Percentiles rank a stretch among this genome's conserved stretches.
Evolutionary conservation across 2,113 vertebrate genomes (phyloP).

Genomic region (Psittacula cyanocephala): DNA sequence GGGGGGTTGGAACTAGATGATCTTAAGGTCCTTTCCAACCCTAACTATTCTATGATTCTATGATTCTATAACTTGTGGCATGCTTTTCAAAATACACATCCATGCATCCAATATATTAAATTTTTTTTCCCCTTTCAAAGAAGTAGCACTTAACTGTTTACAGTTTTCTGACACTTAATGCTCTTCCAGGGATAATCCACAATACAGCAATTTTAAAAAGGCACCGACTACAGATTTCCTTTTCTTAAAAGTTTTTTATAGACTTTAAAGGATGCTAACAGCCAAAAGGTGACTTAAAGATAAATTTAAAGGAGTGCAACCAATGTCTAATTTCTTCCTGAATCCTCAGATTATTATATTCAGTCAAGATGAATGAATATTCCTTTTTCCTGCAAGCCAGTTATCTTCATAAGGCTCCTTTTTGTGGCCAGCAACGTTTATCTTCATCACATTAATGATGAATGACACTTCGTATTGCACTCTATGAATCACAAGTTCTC

Average conservation of each 20-base stretch:
- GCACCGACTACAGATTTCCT: neutral
- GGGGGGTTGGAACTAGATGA: too few relatives aligned
- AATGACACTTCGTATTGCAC: neutral
- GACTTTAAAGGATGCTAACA: neutral
- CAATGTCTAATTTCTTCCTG: neutral
- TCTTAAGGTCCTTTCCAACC: too few relatives aligned
- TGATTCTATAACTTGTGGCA: neutral
- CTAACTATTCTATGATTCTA: too few relatives aligned
- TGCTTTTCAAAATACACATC: neutral
- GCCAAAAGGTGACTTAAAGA: neutral
- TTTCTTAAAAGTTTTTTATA: neutral
- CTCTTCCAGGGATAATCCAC: neutral
- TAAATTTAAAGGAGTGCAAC: neutral
- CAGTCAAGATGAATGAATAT: slow-evolving; percentile 1
- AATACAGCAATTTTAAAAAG: neutral
- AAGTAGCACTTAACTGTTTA: neutral
- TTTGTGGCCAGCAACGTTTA: neutral
- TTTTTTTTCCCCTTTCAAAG: neutral
- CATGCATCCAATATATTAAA: neutral
- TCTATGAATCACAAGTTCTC: neutral
- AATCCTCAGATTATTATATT: neutral
- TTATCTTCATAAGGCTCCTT: neutral
- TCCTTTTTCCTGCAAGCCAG: neutral
- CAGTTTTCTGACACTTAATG: neutral
- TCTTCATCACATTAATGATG: slow-evolving; percentile 32